phyloP scores from a whole-genome alignment of 1,140 invertebrate species.

The Pogonomyrmex barbatus region DNA sequence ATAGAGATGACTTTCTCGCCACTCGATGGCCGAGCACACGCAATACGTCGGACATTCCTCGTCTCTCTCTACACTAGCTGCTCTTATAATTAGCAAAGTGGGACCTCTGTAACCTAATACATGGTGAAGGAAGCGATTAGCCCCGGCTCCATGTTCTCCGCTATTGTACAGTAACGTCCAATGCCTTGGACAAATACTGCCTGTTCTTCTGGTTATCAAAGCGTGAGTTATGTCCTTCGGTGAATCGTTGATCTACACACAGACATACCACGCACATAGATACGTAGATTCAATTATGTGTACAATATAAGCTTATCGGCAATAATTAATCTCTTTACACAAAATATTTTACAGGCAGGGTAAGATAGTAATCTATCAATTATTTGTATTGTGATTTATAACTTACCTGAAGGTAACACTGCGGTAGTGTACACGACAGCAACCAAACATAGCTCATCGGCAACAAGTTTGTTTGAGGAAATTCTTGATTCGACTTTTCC shows the following conservation, averaged over 20 bases:
- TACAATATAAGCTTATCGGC: conserved; percentile 17
- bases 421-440: conserved; percentile 90
- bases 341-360: conserved; percentile 12
- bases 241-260: conserved; percentile 78
- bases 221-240: conserved; percentile 80
- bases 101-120: conserved; percentile 94
- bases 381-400: background rate
- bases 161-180: conserved; percentile 95
- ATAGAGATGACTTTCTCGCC: conserved; percentile 94
- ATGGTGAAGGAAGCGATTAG: conserved; percentile 95
- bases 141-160: conserved; percentile 93
- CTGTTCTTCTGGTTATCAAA: conserved; percentile 80
- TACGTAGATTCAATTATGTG: background rate
- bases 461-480: conserved; percentile 82
- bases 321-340: conserved; percentile 37
- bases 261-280: conserved; percentile 30
- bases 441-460: conserved; percentile 93
- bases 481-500: conserved; percentile 87
- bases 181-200: conserved; percentile 89
- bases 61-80: conserved; percentile 76
- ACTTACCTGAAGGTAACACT: conserved; percentile 88
- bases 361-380: background rate
- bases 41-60: conserved; percentile 91
- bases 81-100: conserved; percentile 91
- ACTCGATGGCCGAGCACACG: conserved; percentile 92